Percentiles rank a stretch among this genome's conserved stretches.
phyloP scores from a whole-genome alignment of 2,888 invertebrate species.

The Phoenoteleia sp. region DNA sequence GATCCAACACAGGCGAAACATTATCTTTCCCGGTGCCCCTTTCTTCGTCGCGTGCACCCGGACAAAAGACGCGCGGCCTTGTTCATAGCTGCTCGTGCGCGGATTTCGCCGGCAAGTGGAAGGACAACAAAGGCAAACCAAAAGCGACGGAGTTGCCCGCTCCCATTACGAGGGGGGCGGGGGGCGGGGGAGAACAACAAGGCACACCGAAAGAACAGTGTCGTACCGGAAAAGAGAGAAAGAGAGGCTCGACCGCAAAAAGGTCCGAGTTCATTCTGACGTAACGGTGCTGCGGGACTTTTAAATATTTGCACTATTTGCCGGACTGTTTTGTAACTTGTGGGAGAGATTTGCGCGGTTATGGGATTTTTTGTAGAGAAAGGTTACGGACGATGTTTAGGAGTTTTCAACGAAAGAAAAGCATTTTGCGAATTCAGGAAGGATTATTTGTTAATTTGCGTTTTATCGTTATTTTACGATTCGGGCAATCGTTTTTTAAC shows the following conservation, averaged over 20 bases:
- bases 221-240: conserved; percentile 20
- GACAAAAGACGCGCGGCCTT: conserved; percentile 74
- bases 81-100: conserved; percentile 68
- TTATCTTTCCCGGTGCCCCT: conserved; percentile 67
- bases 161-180: conserved; percentile 34
- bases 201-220: conserved; percentile 45
- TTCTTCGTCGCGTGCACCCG: conserved; percentile 67
- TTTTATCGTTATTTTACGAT: no score
- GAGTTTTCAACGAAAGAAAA: no score
- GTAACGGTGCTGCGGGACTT: conserved; percentile 45
- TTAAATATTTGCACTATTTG: conserved; percentile 53
- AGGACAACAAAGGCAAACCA: conserved; percentile 78
- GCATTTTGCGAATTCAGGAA: no score
- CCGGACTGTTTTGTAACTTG: conserved; percentile 14
- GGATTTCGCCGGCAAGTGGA: conserved; percentile 76
- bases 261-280: conserved; percentile 56
- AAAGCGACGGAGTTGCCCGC: conserved; percentile 71
- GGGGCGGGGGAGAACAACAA: conserved; percentile 24
- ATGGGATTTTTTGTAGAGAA: no score
- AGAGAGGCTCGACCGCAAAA: conserved; percentile 45
- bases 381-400: no score
- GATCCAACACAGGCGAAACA: conserved; percentile 72
- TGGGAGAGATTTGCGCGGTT: background rate
- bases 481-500: no score
- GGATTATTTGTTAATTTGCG: no score